Conservation (phyloP, 2,113 vertebrate genomes). For the Sebastes schlegelii region DNA sequence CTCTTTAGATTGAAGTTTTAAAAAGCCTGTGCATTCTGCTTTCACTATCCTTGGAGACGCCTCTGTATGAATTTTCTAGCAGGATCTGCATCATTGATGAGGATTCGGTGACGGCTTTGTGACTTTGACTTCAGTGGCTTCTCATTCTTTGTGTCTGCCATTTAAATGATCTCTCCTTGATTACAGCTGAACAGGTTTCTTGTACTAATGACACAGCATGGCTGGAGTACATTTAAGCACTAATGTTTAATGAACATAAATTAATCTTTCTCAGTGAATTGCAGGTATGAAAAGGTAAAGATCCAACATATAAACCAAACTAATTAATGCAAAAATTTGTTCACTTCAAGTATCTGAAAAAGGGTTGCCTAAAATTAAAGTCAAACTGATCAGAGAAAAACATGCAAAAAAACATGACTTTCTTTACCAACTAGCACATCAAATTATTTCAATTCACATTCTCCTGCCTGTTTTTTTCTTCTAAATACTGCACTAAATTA, state of each 20-base stretch:
- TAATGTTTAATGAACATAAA: constrained; percentile 1
- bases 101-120: constrained; percentile 2
- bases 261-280: background rate
- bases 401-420: constrained; percentile 45
- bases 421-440: constrained; percentile 36
- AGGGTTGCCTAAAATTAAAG: constrained; percentile 35
- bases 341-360: constrained; percentile 19
- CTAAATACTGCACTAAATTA: constrained; percentile 36
- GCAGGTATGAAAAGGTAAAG: background rate
- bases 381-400: constrained; percentile 32
- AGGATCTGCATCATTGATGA: constrained; percentile 1
- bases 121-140: constrained; percentile 5
- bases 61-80: background rate
- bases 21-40: background rate
- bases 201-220: constrained; percentile 15
- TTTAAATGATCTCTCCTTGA: constrained; percentile 27
- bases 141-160: background rate
- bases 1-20: background rate
- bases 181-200: background rate
- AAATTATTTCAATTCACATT: constrained; percentile 26
- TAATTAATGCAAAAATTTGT: constrained; percentile 22
- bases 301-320: constrained; percentile 24
- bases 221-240: constrained; percentile 32
- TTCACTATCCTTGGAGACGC: background rate
- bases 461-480: constrained; percentile 2